Evolutionary conservation across 2,113 vertebrate species (phyloP), one percentile per base, ranked within the genome.

Genomic region (Limnothrissa miodon): DNA sequence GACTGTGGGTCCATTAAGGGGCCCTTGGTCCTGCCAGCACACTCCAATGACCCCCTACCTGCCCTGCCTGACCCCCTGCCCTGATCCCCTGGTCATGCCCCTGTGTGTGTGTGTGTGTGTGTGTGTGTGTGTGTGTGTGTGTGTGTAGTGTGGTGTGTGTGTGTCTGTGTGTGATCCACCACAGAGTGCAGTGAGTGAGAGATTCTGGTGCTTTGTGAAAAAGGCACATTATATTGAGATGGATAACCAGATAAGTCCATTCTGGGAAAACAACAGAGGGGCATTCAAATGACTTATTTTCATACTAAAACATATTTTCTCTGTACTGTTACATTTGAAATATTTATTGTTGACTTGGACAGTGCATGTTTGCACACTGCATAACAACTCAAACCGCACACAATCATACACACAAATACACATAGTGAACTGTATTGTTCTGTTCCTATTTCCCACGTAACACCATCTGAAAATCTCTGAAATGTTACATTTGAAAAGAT

Each of bases 1-100:
- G 80, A 80, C 46, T 59, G 46, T 25, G n/a, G 48, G 8, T 25
- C 78, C 21, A 83, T 83, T 78, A 46, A 51, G 39, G 62, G 83
- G 51, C 62, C 29, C n/a, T 17, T 39, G 23, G 1, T 62, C 56
- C 53, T 66, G 13, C 53, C 74, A 39, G 13, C 19, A 53, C 42
- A 13, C 10, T 23, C 82, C 23, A 5, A 21, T 42, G 53, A 53
- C 51, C 51, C 11, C 25, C 51, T 25, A 21, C 78, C 36, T 39
- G 10, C 70, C 36, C 8, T 5, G 17, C 78, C 59, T 4, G 29
- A 8, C 59, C 59, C 29, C 59, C 59, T 66, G 59, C 51, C 19
- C 51, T 4, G 6, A 1, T 23, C 51, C 19, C 51, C 51, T 56
- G 51, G 19, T 23, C 59, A 62, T 62, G 59, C 10, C 9, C n/a